A percentile compares a stretch with the other conserved stretches of the same genome.
phyloP scores from a whole-genome alignment of 2,113 vertebrate species.

The Blennius ocellaris region DNA sequence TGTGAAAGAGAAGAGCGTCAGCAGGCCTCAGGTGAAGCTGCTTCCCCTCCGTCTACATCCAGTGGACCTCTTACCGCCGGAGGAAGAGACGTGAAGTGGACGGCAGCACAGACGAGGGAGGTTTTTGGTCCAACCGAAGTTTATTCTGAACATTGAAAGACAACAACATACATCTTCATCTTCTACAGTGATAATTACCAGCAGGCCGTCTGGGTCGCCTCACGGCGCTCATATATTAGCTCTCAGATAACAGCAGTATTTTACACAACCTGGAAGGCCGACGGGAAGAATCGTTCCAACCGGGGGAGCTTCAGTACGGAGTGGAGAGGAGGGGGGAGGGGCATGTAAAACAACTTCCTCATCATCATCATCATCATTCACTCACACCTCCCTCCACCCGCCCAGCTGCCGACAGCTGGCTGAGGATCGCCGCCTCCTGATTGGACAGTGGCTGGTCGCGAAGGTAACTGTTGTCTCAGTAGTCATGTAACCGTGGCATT shows the following conservation, averaged over 20 bases:
- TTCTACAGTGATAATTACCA: conserved; percentile 83
- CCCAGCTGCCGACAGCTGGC: not conserved
- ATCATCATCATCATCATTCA: conserved; percentile 39
- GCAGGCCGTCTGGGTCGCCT: conserved; percentile 60
- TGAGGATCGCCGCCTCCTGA: conserved; percentile 43
- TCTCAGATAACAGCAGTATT: conserved; percentile 76
- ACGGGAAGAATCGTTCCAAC: conserved; percentile 59
- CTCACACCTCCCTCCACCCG: conserved; percentile 36
- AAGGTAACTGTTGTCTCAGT: conserved; percentile 58
- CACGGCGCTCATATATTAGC: conserved; percentile 79
- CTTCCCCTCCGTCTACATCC: no score
- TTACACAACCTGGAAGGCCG: conserved; percentile 67
- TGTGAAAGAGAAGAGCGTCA: no score
- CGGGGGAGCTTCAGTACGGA: conserved; percentile 56
- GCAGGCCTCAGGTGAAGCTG: no score
- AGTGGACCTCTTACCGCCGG: no score
- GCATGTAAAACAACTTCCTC: conserved; percentile 38
- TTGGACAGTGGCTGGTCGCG: conserved; percentile 78
- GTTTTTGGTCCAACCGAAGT: conserved; percentile 82
- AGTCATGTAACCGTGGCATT: conserved; percentile 45
- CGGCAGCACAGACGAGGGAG: not conserved
- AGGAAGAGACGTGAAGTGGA: no score
- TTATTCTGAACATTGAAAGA: conserved; percentile 85
- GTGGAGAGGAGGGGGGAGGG: conserved; percentile 4
- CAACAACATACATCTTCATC: conserved; percentile 77